phyloP scores from a whole-genome alignment of 1,140 invertebrate genomes.

The Lamellibrachia luymesi region DNA sequence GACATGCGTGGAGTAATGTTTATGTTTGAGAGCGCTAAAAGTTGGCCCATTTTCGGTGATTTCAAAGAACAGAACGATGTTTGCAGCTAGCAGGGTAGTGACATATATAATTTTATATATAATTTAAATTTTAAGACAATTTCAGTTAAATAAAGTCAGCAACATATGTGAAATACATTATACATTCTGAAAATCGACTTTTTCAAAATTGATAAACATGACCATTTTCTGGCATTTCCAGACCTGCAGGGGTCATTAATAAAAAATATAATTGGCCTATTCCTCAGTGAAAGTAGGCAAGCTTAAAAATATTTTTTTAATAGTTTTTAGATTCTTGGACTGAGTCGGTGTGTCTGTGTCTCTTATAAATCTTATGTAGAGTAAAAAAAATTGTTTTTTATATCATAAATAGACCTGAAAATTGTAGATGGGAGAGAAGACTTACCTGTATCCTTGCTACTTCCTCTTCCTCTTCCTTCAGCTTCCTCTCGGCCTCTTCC shows the following conservation, averaged over 20 bases:
- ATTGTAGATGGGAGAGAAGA: not conserved
- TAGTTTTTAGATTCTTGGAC: no score
- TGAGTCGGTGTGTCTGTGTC: no score
- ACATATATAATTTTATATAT: not conserved
- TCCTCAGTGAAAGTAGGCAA: no score
- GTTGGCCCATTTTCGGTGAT: not conserved
- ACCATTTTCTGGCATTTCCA: not conserved
- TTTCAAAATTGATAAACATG: not conserved
- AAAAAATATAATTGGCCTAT: no score
- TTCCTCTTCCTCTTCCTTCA: constrained; percentile 75
- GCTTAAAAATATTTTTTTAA: no score
- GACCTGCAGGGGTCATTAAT: not conserved
- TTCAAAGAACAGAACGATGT: not conserved
- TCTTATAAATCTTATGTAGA: no score
- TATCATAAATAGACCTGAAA: no score
- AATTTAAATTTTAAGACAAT: not conserved
- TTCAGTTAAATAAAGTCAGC: not conserved
- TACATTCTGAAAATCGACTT: not conserved
- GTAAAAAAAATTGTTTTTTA: no score
- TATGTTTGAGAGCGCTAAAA: not conserved
- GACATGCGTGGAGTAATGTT: not conserved
- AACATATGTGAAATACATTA: not conserved
- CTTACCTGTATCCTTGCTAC: constrained; percentile 74
- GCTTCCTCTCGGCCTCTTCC: constrained; percentile 60
- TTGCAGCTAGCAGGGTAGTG: not conserved